Evolutionary conservation across 2,888 invertebrate species (phyloP).

Genomic region (Zonitis immaculata): DNA sequence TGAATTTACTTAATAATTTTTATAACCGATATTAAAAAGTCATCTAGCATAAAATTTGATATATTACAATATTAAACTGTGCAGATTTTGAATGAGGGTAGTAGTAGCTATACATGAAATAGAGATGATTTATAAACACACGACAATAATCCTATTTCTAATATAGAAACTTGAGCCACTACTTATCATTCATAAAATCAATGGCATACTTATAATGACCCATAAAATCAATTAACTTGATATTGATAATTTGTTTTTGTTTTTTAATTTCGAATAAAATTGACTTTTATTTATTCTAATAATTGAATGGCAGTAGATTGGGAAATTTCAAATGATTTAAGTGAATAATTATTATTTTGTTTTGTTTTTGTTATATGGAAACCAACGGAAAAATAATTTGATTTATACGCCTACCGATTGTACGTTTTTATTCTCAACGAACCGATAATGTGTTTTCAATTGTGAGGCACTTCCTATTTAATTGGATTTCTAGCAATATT

Average conservation of each 20-base stretch:
- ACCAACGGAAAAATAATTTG: not conserved
- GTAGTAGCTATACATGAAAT: too few relatives aligned
- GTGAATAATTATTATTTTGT: not conserved
- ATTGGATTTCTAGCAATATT: constrained; percentile 4
- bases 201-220: too few relatives aligned
- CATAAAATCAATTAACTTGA: too few relatives aligned
- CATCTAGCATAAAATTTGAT: not conserved
- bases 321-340: not conserved
- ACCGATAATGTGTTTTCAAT: constrained; percentile 1
- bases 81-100: too few relatives aligned
- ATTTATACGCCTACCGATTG: not conserved
- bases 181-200: too few relatives aligned
- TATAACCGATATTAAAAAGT: not conserved
- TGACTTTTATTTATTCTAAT: too few relatives aligned
- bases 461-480: not conserved
- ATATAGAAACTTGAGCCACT: too few relatives aligned
- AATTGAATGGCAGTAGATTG: not conserved
- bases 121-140: too few relatives aligned
- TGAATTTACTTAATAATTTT: not conserved
- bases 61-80: not conserved
- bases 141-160: too few relatives aligned
- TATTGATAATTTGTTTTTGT: too few relatives aligned
- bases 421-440: not conserved
- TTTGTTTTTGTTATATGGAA: not conserved
- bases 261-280: too few relatives aligned